phyloP scores from a whole-genome alignment of 2,797 vertebrate species.

The Nothura maculosa region DNA sequence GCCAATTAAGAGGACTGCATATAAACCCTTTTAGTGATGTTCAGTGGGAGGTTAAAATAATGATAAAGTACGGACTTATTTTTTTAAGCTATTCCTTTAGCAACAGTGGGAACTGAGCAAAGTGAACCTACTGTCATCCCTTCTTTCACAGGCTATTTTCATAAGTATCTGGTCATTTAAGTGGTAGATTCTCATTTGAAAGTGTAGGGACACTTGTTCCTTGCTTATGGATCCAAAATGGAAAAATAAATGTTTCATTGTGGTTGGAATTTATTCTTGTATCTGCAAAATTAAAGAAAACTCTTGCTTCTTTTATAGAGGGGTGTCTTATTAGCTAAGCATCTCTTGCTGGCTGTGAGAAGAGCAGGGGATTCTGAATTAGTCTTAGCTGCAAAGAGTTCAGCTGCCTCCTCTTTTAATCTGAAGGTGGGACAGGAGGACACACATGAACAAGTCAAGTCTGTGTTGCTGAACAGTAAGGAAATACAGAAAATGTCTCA shows the following conservation, averaged over 20 bases:
- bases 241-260: conserved; percentile 26
- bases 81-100: conserved; percentile 58
- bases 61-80: conserved; percentile 68
- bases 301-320: background rate
- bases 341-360: background rate
- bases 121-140: background rate
- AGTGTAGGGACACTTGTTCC: conserved; percentile 16
- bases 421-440: background rate
- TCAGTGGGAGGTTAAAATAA: conserved; percentile 70
- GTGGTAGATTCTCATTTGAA: conserved; percentile 35
- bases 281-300: conserved; percentile 31
- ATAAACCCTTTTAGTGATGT: conserved; percentile 69
- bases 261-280: background rate
- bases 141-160: conserved; percentile 28
- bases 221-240: background rate
- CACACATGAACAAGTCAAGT: background rate
- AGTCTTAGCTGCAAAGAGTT: background rate
- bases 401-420: background rate
- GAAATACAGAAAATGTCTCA: background rate
- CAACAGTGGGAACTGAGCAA: conserved; percentile 25
- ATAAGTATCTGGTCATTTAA: conserved; percentile 13
- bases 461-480: background rate
- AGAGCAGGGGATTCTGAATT: background rate
- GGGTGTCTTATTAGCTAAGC: background rate
- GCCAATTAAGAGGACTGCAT: conserved; percentile 73